A percentile compares a stretch with the other conserved stretches of the same genome.
These are phyloP conservation scores for Eumaeus atala DNA, from an alignment of 1,140 invertebrate genomes.

Conservation along the genomic window DNA sequence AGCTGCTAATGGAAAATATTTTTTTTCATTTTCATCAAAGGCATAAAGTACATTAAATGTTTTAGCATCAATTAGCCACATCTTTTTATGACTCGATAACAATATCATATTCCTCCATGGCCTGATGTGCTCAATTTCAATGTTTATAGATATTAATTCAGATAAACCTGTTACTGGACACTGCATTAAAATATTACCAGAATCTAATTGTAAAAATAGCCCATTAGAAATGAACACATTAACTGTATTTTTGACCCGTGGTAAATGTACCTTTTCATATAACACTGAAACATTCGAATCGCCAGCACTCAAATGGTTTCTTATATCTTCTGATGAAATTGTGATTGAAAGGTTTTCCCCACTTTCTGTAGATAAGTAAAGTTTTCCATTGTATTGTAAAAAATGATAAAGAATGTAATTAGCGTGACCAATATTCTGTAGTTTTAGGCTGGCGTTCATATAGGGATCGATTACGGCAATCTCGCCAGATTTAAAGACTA, in stretches of 20 bases:
- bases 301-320: slow-evolving; percentile 28
- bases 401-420: slow-evolving; percentile 44
- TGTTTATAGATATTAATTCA: slow-evolving; percentile 28
- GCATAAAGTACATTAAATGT: slow-evolving; percentile 34
- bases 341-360: slow-evolving; percentile 39
- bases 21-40: slow-evolving; percentile 32
- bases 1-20: slow-evolving; percentile 41
- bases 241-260: slow-evolving; percentile 10
- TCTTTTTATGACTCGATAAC: slow-evolving; percentile 35
- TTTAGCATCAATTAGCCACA: slow-evolving; percentile 48
- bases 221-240: slow-evolving; percentile 26
- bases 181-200: slow-evolving; percentile 32
- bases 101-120: slow-evolving; percentile 42
- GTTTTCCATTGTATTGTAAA: slow-evolving; percentile 24
- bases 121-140: slow-evolving; percentile 29
- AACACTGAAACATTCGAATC: slow-evolving; percentile 26
- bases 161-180: slow-evolving; percentile 42
- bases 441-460: slow-evolving; percentile 28
- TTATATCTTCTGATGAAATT: slow-evolving; percentile 31
- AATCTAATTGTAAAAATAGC: slow-evolving; percentile 31
- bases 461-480: slow-evolving; percentile 36
- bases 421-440: slow-evolving; percentile 35
- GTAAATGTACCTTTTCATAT: slow-evolving; percentile 37
- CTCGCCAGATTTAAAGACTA: slow-evolving; percentile 42
- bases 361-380: slow-evolving; percentile 51